These are phyloP conservation scores for Leptodactylus fuscus DNA, from an alignment of 2,113 vertebrate species.

Conservation along the genomic window DNA sequence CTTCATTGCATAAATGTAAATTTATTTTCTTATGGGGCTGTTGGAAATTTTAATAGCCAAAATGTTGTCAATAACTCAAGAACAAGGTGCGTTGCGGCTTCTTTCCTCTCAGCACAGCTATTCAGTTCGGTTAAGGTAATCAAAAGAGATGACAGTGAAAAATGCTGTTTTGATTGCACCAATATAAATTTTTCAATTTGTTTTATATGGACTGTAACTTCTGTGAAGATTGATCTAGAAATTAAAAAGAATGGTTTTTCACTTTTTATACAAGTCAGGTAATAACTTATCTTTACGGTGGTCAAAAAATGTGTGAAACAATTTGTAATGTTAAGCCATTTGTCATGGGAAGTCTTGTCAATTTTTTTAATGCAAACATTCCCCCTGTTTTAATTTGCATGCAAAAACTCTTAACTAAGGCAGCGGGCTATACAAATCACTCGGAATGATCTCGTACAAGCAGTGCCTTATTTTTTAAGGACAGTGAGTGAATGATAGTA, in stretches of 20 bases:
- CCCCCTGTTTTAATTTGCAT: conserved; percentile 43
- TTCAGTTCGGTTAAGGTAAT: conserved; percentile 12
- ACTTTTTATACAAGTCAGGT: conserved; percentile 8
- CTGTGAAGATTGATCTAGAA: conserved; percentile 23
- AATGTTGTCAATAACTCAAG: conserved; percentile 16
- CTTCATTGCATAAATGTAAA: conserved; percentile 14
- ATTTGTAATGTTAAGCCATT: conserved; percentile 26
- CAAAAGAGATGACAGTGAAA: conserved; percentile 19
- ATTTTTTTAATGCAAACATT: conserved; percentile 20
- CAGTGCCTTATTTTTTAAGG: conserved; percentile 50
- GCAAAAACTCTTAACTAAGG: conserved; percentile 17
- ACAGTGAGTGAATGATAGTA: conserved; percentile 56
- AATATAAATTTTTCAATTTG: conserved; percentile 30
- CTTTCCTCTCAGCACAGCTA: not conserved
- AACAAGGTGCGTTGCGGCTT: not conserved
- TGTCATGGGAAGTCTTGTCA: conserved; percentile 12
- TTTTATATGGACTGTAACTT: conserved; percentile 32
- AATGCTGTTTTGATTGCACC: not conserved
- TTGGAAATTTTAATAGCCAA: conserved; percentile 25
- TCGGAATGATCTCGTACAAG: conserved; percentile 42
- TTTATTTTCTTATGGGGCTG: conserved; percentile 30
- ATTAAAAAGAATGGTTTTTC: conserved; percentile 16
- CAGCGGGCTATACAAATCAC: conserved; percentile 48
- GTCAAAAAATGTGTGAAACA: conserved; percentile 3
- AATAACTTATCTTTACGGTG: conserved; percentile 21